phyloP scores from a whole-genome alignment of 1,140 invertebrate genomes.

The Drosophila ambigua region DNA sequence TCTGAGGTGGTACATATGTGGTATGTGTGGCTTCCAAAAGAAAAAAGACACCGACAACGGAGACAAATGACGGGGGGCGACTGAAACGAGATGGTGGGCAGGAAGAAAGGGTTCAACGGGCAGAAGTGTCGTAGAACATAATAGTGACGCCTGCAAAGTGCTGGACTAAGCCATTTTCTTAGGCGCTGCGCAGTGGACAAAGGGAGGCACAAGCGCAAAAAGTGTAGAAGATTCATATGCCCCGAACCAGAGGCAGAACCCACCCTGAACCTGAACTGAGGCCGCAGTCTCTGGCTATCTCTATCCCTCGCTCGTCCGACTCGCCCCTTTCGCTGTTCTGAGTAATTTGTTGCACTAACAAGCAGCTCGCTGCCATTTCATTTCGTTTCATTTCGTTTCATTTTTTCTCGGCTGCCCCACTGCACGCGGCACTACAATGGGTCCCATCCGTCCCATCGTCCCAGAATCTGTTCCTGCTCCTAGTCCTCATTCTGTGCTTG shows the following conservation, averaged over 20 bases:
- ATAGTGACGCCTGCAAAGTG: slow-evolving; percentile 72
- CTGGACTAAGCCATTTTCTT: slow-evolving; percentile 73
- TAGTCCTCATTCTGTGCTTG: not conserved
- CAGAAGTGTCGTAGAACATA: slow-evolving; percentile 70
- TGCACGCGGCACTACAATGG: not conserved
- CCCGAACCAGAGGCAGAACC: not conserved
- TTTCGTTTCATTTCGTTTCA: slow-evolving; percentile 44
- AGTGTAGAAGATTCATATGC: slow-evolving; percentile 23
- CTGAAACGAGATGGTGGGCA: no score
- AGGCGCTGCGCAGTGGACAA: slow-evolving; percentile 59
- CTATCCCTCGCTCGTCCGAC: slow-evolving; percentile 11
- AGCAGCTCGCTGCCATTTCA: slow-evolving; percentile 65
- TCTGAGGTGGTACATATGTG: no score
- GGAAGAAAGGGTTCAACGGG: not conserved
- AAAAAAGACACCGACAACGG: not conserved
- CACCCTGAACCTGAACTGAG: no score
- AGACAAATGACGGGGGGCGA: not conserved
- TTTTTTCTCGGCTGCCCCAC: slow-evolving; percentile 34
- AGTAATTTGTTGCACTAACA: slow-evolving; percentile 76
- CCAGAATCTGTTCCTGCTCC: no score
- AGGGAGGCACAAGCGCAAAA: not conserved
- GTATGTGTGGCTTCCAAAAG: slow-evolving; percentile 5
- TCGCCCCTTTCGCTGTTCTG: slow-evolving; percentile 41
- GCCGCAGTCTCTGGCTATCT: not conserved
- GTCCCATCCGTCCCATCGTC: no score